Evolutionary conservation across 2,888 invertebrate genomes (phyloP), one percentile per base, ranked within the genome.

Genomic region (Tenthredo amoena): DNA sequence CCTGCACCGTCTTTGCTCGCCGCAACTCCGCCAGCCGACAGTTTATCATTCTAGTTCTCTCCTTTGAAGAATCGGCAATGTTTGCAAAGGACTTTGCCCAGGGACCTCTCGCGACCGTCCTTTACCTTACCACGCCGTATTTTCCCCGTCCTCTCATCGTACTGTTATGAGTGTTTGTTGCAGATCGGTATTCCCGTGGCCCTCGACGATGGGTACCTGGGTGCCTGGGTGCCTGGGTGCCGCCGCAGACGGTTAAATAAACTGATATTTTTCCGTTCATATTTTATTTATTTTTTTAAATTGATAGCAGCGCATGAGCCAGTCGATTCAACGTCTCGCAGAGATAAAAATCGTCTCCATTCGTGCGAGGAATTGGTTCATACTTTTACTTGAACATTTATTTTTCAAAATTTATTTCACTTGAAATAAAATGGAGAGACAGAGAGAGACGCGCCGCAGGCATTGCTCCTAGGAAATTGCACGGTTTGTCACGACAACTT

Each of bases 1-100:
- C 58, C 58, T 58, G 81, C 37, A 40, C 18, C 81, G 12, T 58
- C 81, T 81, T 81, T 40, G 21, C 81, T 34, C 83, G 71, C 43
- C 47, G 71, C 68, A 43, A 58, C 18, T 83, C 34, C 15, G n/a
- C 65, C 47, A 15, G 68, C 31, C 47, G 15, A 47, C 83, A 83
- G 83, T 83, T 83, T 71, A 83, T 83, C 71, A 83, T 83, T 83
- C 83, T 71, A 83, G 83, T 47, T 65, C 83, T 71, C 50, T 68
- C 68, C 83, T 65, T 83, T 83, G 83, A 83, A 83, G 83, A 71
- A 83, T 83, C 83, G 81, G 81, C 81, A 62, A 81, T 58, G 81
- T 81, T 81, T 21, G 81, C 81, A 81, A 62, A 81, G 81, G 62
- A 58, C 81, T 81, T 62, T 40, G 62, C 62, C 58, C 81, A 58